Conservation (phyloP, 2,888 invertebrate species). For the Lymantria dispar region DNA sequence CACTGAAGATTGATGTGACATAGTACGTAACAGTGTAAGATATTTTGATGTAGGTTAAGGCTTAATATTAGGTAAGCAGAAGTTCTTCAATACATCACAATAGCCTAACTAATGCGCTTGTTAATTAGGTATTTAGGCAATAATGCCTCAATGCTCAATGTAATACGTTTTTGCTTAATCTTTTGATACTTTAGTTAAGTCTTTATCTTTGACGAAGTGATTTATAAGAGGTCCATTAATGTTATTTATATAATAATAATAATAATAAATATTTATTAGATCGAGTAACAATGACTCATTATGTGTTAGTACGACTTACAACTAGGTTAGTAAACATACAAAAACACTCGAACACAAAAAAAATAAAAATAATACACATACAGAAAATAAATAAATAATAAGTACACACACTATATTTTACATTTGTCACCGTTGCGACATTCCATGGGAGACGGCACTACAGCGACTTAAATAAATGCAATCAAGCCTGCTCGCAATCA, state of each 20-base stretch:
- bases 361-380: too few species aligned
- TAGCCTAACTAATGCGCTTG: constrained; percentile 37
- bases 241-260: constrained; percentile 7
- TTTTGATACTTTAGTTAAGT: constrained; percentile 4
- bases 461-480: too few species aligned
- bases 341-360: too few species aligned
- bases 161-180: constrained; percentile 9
- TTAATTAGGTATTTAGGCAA: constrained; percentile 38
- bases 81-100: constrained; percentile 45
- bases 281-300: too few species aligned
- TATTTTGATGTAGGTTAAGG: constrained; percentile 65
- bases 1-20: constrained; percentile 71
- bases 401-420: too few species aligned
- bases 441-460: too few species aligned
- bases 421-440: too few species aligned
- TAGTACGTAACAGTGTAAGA: constrained; percentile 62
- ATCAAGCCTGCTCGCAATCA: too few species aligned
- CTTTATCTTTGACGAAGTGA: constrained; percentile 3
- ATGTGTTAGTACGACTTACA: too few species aligned
- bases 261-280: too few species aligned
- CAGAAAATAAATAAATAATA: too few species aligned
- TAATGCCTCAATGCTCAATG: constrained; percentile 10
- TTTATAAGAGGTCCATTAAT: constrained; percentile 12
- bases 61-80: constrained; percentile 31
- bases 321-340: too few species aligned